phyloP scores from a whole-genome alignment of 1,140 invertebrate genomes.

The Thaumetopoea pityocampa region DNA sequence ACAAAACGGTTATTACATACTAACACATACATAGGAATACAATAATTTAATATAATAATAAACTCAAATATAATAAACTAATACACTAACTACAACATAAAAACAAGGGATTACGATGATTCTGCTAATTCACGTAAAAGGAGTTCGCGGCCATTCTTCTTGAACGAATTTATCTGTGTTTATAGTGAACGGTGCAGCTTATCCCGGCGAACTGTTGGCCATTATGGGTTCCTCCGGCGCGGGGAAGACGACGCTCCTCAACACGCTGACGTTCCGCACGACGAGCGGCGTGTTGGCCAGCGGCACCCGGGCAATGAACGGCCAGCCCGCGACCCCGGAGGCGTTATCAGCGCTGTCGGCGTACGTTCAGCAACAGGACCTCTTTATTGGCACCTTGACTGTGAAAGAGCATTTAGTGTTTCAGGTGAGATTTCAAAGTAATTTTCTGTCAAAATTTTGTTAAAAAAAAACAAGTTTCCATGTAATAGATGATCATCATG shows the following conservation, averaged over 20 bases:
- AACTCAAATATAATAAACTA: too few relatives aligned
- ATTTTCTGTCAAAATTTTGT: background rate
- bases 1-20: too few relatives aligned
- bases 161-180: slow-evolving; percentile 6
- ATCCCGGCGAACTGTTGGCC: slow-evolving; percentile 92
- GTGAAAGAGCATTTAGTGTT: slow-evolving; percentile 93
- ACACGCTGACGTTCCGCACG: slow-evolving; percentile 90
- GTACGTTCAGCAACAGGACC: slow-evolving; percentile 96
- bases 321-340: slow-evolving; percentile 80
- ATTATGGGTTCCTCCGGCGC: slow-evolving; percentile 97
- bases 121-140: too few relatives aligned
- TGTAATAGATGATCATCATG: too few relatives aligned
- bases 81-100: too few relatives aligned
- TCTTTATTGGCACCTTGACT: slow-evolving; percentile 96
- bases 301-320: slow-evolving; percentile 84
- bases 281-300: slow-evolving; percentile 81
- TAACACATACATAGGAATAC: too few relatives aligned
- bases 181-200: slow-evolving; percentile 90
- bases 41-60: too few relatives aligned
- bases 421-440: slow-evolving; percentile 76
- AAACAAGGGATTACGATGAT: too few relatives aligned
- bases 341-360: slow-evolving; percentile 88
- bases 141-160: background rate
- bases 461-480: slow-evolving; percentile 4
- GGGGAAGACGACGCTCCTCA: slow-evolving; percentile 96